A percentile compares a stretch with the other conserved stretches of the same genome.
phyloP scores from a whole-genome alignment of 2,888 invertebrate species.

The Pseudeuparius sepicola region DNA sequence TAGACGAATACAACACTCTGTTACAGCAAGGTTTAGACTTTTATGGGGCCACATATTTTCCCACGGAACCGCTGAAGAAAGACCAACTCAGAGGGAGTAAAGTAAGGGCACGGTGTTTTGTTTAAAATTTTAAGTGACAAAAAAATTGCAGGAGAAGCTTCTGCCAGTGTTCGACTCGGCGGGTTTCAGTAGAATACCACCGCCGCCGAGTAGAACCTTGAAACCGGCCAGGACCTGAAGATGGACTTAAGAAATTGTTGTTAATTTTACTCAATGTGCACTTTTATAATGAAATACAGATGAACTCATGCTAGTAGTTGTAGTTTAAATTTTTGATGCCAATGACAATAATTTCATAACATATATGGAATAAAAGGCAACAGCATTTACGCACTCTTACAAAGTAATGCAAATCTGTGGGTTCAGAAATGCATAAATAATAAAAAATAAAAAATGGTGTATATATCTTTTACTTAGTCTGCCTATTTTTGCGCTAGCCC shows the following conservation, averaged over 20 bases:
- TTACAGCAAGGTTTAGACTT: constrained; percentile 78
- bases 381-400: too few relatives aligned
- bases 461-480: too few relatives aligned
- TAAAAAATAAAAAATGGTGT: too few relatives aligned
- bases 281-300: constrained; percentile 3
- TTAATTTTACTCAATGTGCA: constrained; percentile 13
- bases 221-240: constrained; percentile 33
- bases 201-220: constrained; percentile 63
- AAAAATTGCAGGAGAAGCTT: too few relatives aligned
- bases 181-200: constrained; percentile 74
- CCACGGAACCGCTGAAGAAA: constrained; percentile 56
- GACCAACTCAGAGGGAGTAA: constrained; percentile 52
- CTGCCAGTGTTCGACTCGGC: constrained; percentile 77
- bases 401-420: too few relatives aligned
- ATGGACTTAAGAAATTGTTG: constrained; percentile 13
- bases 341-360: too few relatives aligned
- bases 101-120: too few relatives aligned
- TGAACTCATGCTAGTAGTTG: not conserved
- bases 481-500: too few relatives aligned
- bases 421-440: too few relatives aligned
- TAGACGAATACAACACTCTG: constrained; percentile 67
- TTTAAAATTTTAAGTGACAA: too few relatives aligned
- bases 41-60: constrained; percentile 81
- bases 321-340: too few relatives aligned
- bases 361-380: not conserved